Evolutionary conservation across 2,888 invertebrate genomes (phyloP), one percentile per base, ranked within the genome.

Genomic region (Lasioglossum villosulum): DNA sequence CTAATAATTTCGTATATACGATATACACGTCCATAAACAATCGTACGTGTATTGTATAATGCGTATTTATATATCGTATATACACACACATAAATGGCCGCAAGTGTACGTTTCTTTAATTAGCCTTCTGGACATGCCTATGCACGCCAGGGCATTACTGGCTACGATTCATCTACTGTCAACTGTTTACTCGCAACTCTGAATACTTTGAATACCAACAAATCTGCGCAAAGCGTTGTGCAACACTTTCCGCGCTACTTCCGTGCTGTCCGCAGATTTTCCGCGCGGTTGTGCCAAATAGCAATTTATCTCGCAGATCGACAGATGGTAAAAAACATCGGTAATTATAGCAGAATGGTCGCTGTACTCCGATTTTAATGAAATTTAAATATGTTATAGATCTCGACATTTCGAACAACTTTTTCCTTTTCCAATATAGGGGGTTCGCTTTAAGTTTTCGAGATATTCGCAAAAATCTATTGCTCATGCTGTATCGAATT

Each of bases 81-180:
- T 48, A 34, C 30, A 63, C 37, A 34, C 34, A 48, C 48, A 23
- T 72, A 48, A 48, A 48, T 39, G 45, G 63, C 1, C 34, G 63
- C 59, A 48, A 63, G 73, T 72, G 83, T 77, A 78, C 45, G 63
- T 75, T 72, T 66, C 23, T 4, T 80, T 70, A 45, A 72, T 81
- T 39, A 70, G 75, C 39, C 74, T 30, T 39, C 63, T 34, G 75
- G 59, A 42, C 86, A 78, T 86, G 86, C 86, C 81, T 86, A 84
- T 23, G 59, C 42, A 76, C 75, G 78, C 72, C 78, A 74, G 48
- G 66, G 19, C 66, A 34, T 34, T 34, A 52, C 37, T 45, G 66
- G 75, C 78, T 82, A 82, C 48, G 56, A 52, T 72, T 75, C 42
- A 59, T 77, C 82, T 78, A 83, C 66, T 2, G 4, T 75, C 19